These are phyloP conservation scores for Drosophila varians DNA, from an alignment of 1,140 invertebrate genomes.

Conservation along the genomic window DNA sequence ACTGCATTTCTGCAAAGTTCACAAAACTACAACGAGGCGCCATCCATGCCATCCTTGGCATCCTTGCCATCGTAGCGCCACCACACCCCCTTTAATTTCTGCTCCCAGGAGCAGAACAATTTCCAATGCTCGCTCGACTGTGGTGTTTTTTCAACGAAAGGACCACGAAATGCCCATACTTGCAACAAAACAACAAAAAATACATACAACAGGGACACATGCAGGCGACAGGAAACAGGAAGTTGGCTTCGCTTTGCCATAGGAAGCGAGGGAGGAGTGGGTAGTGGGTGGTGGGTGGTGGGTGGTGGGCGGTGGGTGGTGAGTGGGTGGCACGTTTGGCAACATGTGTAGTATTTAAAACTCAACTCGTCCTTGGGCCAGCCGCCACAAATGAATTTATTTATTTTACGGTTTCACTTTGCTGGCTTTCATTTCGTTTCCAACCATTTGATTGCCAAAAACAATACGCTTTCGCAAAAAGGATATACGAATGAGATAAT, in stretches of 20 bases:
- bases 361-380: constrained; percentile 62
- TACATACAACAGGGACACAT: neutral
- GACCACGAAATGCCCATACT: neutral
- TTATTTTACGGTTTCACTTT: constrained; percentile 62
- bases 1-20: constrained; percentile 80
- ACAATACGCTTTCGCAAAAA: neutral
- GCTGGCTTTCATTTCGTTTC: constrained; percentile 1
- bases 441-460: neutral
- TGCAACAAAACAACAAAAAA: neutral
- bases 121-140: constrained; percentile 79
- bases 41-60: neutral
- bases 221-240: constrained; percentile 41
- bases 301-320: too few species aligned
- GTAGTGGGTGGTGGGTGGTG: neutral
- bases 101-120: constrained; percentile 79
- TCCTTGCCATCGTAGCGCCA: neutral
- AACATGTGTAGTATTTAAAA: constrained; percentile 81
- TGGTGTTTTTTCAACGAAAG: constrained; percentile 39
- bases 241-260: constrained; percentile 50
- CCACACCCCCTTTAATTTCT: constrained; percentile 44
- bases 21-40: constrained; percentile 63
- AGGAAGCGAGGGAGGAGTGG: neutral
- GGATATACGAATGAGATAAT: neutral
- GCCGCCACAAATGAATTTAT: constrained; percentile 77
- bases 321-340: constrained; percentile 41